Evolutionary conservation across 2,797 vertebrate genomes (phyloP).

Genomic region (Cetoscarus ocellatus): DNA sequence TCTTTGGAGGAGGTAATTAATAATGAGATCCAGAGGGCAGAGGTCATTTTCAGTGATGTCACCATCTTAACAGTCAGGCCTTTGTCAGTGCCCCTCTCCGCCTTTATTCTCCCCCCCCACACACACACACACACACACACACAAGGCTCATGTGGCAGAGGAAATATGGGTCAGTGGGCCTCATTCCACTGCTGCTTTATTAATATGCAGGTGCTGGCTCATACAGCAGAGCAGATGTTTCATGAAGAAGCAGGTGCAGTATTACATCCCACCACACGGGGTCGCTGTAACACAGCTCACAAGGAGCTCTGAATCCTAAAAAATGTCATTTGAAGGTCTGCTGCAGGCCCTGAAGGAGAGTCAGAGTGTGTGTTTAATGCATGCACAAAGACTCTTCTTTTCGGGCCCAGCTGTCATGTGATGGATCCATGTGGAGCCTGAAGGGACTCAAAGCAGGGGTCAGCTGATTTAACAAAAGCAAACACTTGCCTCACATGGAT

Average conservation of each 20-base stretch:
- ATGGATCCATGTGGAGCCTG: slow-evolving; percentile 70
- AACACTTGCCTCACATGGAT: slow-evolving; percentile 43
- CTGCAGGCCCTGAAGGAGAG: slow-evolving; percentile 16
- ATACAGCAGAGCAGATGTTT: slow-evolving; percentile 49
- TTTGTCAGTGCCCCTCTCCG: slow-evolving; percentile 61
- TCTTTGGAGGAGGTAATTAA: slow-evolving; percentile 25
- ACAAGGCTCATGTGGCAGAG: slow-evolving; percentile 23
- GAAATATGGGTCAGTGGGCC: slow-evolving; percentile 72
- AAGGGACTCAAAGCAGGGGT: slow-evolving; percentile 43
- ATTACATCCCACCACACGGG: slow-evolving; percentile 60
- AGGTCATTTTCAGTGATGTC: slow-evolving; percentile 63
- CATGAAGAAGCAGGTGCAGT: slow-evolving; percentile 31
- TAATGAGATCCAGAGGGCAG: slow-evolving; percentile 41
- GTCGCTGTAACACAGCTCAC: slow-evolving; percentile 53
- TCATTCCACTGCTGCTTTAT: slow-evolving; percentile 42
- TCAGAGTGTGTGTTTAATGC: slow-evolving; percentile 14
- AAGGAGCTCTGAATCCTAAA: neutral
- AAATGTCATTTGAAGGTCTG: slow-evolving; percentile 19
- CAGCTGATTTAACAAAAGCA: slow-evolving; percentile 58
- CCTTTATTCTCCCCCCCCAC: slow-evolving; percentile 25
- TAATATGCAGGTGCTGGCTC: slow-evolving; percentile 60
- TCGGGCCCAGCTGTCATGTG: slow-evolving; percentile 72
- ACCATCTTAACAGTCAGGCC: slow-evolving; percentile 48
- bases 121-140: neutral
- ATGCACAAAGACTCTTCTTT: slow-evolving; percentile 74